Evolutionary conservation across 2,797 vertebrate species (phyloP), one percentile per base, ranked within the genome.

Genomic region (Danio tinwini): DNA sequence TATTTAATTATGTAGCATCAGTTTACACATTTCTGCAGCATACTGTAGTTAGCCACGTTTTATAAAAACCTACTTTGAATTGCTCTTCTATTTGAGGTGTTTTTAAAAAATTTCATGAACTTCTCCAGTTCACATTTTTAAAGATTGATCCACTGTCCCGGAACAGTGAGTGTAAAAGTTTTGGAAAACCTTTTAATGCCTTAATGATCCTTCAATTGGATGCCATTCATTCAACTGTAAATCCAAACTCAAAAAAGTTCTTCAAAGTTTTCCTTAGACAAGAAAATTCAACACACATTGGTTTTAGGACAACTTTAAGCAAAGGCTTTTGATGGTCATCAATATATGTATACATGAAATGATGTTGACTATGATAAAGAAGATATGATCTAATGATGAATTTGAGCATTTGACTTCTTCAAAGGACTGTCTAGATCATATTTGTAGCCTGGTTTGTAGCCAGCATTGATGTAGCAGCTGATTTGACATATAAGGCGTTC

Each of bases 401-500:
- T 21, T 21, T 9, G 3, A 47, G 7, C 64, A 49, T 29, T 37
- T 10, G 2, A 11, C 45, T 4, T 8, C 14, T 68, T 50, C 8
- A 67, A 16, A 67, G 5, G 49, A 68, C 14, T 70, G 29, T 9
- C 29, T 39, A 17, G 17, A 40, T 50, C 14, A 49, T 16, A 29
- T 40, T 69, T 50, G 49, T 53, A 39, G 6, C 13, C 67, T 53
- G 67, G 49, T 53, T 53, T 40, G 14, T 53, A 53, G 49, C 49
- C 16, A 17, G 29, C 52, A 70, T 12, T 70, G 29, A 39, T 53
- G 67, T 40, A 17, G 14, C 16, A 39, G 16, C 16, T 50, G n/a
- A 71, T 55, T 71, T 71, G 52, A 71, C 39, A n/a, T 40, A 29
- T 42, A 40, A 40, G 7, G 39, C 19, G 39, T 71, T n/a, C n/a